Conservation (phyloP, 2,797 vertebrate genomes). For the Pagetopsis macropterus region DNA sequence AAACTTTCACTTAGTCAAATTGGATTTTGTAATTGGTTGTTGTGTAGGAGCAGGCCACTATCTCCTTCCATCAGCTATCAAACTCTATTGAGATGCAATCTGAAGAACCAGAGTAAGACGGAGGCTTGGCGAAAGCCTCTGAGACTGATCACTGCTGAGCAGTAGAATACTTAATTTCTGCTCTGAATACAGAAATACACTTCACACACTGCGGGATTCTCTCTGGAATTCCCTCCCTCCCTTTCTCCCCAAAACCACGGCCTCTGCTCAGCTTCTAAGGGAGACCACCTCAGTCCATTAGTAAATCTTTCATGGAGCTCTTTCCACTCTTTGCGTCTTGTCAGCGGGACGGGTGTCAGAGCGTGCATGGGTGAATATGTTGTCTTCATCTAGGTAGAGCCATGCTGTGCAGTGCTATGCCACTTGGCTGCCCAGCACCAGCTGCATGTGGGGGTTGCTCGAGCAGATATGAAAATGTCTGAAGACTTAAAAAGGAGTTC, state of each 20-base stretch:
- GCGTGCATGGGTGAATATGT: constrained; percentile 55
- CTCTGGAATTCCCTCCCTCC: constrained; percentile 61
- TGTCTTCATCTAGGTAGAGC: constrained; percentile 64
- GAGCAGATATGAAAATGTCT: constrained; percentile 53
- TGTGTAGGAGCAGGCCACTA: constrained; percentile 49
- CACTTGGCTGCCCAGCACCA: constrained; percentile 52
- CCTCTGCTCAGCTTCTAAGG: constrained; percentile 57
- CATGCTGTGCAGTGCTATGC: constrained; percentile 60
- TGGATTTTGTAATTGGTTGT: constrained; percentile 56
- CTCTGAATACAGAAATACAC: constrained; percentile 73
- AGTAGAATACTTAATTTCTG: constrained; percentile 66
- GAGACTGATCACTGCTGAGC: constrained; percentile 66
- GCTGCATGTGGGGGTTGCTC: constrained; percentile 51
- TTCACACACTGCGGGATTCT: constrained; percentile 68
- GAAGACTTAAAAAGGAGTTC: constrained; percentile 34
- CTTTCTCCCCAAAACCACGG: constrained; percentile 34
- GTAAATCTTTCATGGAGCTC: constrained; percentile 75
- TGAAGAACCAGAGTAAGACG: constrained; percentile 44
- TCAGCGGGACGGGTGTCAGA: constrained; percentile 53
- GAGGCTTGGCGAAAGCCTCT: constrained; percentile 56
- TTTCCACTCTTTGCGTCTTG: constrained; percentile 41
- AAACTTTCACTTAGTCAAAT: constrained; percentile 42
- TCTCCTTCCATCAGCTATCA: constrained; percentile 59
- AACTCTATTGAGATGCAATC: constrained; percentile 49
- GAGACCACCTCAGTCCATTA: constrained; percentile 61